Conservation (phyloP, 2,113 vertebrate genomes). For the Uria lomvia region DNA sequence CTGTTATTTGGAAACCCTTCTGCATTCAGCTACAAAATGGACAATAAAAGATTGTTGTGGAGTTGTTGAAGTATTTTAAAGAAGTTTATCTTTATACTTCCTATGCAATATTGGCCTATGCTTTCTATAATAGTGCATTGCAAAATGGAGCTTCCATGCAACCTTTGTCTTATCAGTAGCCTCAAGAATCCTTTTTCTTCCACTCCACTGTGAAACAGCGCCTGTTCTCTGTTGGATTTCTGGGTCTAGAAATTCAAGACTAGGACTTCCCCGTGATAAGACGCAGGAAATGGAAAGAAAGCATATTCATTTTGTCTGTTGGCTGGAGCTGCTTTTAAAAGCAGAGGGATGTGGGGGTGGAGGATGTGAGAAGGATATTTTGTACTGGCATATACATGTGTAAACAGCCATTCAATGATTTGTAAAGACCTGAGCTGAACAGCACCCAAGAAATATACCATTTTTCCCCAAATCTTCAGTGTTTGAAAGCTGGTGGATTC, state of each 20-base stretch:
- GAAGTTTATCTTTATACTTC: neutral
- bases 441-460: neutral
- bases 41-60: neutral
- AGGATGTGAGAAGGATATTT: constrained; percentile 23
- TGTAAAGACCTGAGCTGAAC: neutral
- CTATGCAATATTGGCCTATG: neutral
- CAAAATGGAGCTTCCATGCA: neutral
- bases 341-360: neutral
- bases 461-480: neutral
- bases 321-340: neutral
- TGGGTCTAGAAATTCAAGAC: neutral
- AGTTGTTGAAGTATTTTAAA: neutral
- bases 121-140: neutral
- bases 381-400: neutral
- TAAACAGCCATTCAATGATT: neutral
- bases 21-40: neutral
- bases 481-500: neutral
- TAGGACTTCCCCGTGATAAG: neutral
- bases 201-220: rapidly evolving
- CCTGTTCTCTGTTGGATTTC: neutral
- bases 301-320: neutral
- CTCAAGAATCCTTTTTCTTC: neutral
- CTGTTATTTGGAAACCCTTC: neutral
- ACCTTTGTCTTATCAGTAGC: neutral
- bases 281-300: neutral